phyloP scores from a whole-genome alignment of 2,888 invertebrate genomes.

The Metalampra italica region DNA sequence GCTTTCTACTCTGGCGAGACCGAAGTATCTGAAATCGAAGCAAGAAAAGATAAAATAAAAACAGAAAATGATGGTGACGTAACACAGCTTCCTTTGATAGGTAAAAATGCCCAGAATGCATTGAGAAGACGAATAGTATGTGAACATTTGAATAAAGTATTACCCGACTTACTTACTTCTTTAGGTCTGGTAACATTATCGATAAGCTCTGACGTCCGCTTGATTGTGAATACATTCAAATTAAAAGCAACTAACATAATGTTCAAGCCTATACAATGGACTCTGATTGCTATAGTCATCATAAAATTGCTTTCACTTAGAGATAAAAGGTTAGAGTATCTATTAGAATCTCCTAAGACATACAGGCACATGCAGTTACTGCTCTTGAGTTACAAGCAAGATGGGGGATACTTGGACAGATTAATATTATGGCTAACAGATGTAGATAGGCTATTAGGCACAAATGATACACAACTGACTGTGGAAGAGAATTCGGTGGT shows the following conservation, averaged over 20 bases:
- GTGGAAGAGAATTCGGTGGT: conserved; percentile 24
- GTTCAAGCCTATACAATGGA: conserved; percentile 86
- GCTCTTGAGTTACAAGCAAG: conserved; percentile 69
- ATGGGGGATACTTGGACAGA: conserved; percentile 70
- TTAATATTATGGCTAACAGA: conserved; percentile 72
- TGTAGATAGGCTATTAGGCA: conserved; percentile 62
- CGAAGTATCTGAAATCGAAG: conserved; percentile 50
- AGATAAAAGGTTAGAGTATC: conserved; percentile 44
- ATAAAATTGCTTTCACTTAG: conserved; percentile 79
- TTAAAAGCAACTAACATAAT: conserved; percentile 84
- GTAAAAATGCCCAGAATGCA: conserved; percentile 82
- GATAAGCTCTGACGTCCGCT: conserved; percentile 62
- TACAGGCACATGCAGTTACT: conserved; percentile 66
- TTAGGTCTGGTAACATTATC: conserved; percentile 61
- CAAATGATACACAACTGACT: conserved; percentile 59
- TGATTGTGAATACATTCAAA: conserved; percentile 81
- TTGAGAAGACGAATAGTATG: conserved; percentile 83
- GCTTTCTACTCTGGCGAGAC: conserved; percentile 80
- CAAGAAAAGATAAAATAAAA: conserved; percentile 25
- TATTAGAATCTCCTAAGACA: conserved; percentile 48
- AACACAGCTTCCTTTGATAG: conserved; percentile 81
- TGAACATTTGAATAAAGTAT: conserved; percentile 81
- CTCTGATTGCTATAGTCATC: conserved; percentile 82
- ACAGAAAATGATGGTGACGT: conserved; percentile 41
- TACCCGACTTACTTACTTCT: conserved; percentile 77